Percentiles rank a stretch among this genome's conserved stretches.
Evolutionary conservation across 2,113 vertebrate species (phyloP).

Genomic region (Oncorhynchus nerka): DNA sequence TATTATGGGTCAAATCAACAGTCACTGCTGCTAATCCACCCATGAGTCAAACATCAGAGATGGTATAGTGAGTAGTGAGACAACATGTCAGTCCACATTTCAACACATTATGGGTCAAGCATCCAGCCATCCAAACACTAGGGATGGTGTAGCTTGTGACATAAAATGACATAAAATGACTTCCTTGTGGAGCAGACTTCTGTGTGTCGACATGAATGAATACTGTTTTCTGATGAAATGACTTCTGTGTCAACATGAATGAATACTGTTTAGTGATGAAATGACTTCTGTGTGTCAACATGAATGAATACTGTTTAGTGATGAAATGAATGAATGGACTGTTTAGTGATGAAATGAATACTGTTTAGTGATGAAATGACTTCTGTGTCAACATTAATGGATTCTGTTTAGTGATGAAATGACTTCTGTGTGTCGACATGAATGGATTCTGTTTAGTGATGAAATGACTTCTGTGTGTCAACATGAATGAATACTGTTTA

Average conservation of each 20-base stretch:
- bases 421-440: conserved; percentile 36
- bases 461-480: conserved; percentile 68
- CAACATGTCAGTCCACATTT: too few species aligned
- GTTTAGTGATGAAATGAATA: too few species aligned
- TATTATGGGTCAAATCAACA: too few species aligned
- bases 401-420: too few species aligned
- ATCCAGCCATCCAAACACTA: conserved; percentile 36
- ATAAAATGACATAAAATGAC: conserved; percentile 66
- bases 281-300: conserved; percentile 29
- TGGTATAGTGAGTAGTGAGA: too few species aligned
- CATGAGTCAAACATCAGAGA: too few species aligned
- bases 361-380: conserved; percentile 69
- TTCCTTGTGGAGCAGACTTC: too few species aligned
- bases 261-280: too few species aligned
- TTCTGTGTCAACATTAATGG: conserved; percentile 50
- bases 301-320: conserved; percentile 70
- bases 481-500: conserved; percentile 31
- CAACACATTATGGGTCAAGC: not conserved
- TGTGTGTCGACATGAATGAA: conserved; percentile 58
- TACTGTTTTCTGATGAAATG: conserved; percentile 71
- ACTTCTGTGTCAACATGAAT: conserved; percentile 65
- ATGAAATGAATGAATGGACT: conserved; percentile 60
- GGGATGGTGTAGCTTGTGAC: conserved; percentile 59
- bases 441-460: conserved; percentile 72
- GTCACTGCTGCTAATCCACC: too few species aligned